These are phyloP conservation scores for Petrocephalus zakoni DNA, from an alignment of 2,113 vertebrate species.

Conservation along the genomic window DNA sequence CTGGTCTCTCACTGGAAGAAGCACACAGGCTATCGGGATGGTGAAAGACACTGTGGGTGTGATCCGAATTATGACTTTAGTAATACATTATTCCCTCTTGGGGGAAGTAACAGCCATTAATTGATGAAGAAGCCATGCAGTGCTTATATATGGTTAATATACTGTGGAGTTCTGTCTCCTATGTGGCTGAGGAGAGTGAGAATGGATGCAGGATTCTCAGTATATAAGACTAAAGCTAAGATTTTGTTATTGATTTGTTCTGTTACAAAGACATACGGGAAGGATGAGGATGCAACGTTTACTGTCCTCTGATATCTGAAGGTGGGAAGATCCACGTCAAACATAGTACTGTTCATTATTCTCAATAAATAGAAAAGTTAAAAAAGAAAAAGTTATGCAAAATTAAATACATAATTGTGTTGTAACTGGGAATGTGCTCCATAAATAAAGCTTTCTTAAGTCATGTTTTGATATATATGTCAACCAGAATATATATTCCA, in stretches of 20 bases:
- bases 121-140: not conserved
- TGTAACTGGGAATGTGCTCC: conserved; percentile 11
- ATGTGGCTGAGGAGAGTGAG: not conserved
- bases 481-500: not conserved
- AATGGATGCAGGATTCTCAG: not conserved
- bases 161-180: not conserved
- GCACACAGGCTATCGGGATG: not conserved
- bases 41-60: not conserved
- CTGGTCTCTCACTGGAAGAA: not conserved
- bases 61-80: not conserved
- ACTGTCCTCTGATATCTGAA: not conserved
- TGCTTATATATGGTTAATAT: not conserved
- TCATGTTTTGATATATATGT: not conserved
- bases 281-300: not conserved
- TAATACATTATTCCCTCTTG: not conserved
- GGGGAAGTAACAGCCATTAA: not conserved
- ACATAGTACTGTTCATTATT: not conserved
- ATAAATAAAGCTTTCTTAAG: conserved; percentile 24
- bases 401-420: not conserved
- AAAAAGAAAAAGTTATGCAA: not conserved
- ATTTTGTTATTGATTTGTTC: not conserved
- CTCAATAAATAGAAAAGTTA: not conserved
- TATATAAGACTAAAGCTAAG: not conserved
- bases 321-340: not conserved
- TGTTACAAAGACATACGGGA: not conserved